phyloP scores from a whole-genome alignment of 2,113 vertebrate species.

The Nanorana parkeri region DNA sequence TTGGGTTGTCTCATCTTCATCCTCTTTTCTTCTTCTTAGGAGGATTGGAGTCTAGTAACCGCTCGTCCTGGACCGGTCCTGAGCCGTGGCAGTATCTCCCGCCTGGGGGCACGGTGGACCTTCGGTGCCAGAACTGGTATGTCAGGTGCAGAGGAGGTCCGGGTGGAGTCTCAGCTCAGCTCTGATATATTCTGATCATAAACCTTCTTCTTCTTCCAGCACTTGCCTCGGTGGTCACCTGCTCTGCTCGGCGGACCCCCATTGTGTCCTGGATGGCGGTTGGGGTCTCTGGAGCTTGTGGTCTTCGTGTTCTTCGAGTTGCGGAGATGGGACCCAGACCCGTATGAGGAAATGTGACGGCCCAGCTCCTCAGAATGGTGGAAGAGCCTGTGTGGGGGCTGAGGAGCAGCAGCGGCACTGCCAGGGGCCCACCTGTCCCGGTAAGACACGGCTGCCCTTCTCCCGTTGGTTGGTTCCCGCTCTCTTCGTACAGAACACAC shows the following conservation, averaged over 20 bases:
- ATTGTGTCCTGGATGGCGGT: constrained; percentile 74
- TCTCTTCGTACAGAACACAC: too few relatives aligned
- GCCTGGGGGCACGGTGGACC: constrained; percentile 76
- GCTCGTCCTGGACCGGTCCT: constrained; percentile 66
- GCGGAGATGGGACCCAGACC: constrained; percentile 77
- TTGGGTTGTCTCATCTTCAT: too few relatives aligned
- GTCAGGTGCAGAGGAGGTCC: background rate
- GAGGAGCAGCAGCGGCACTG: constrained; percentile 75
- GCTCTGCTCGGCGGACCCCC: constrained; percentile 74
- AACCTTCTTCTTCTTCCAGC: constrained; percentile 63
- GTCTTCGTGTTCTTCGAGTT: constrained; percentile 77
- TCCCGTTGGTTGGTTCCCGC: background rate
- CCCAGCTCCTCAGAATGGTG: constrained; percentile 74
- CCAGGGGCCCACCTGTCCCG: constrained; percentile 61
- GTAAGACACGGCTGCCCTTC: background rate
- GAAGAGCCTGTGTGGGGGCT: constrained; percentile 74
- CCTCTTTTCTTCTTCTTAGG: constrained; percentile 44
- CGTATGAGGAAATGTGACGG: constrained; percentile 74
- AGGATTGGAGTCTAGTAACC: constrained; percentile 63
- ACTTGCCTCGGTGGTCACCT: constrained; percentile 78
- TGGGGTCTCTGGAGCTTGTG: constrained; percentile 83
- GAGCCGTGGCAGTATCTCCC: constrained; percentile 74
- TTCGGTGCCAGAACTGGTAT: constrained; percentile 85
- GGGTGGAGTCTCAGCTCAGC: too few relatives aligned
- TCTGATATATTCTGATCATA: too few relatives aligned